phyloP scores from a whole-genome alignment of 2,888 invertebrate genomes.

The Platycnemis pennipes region DNA sequence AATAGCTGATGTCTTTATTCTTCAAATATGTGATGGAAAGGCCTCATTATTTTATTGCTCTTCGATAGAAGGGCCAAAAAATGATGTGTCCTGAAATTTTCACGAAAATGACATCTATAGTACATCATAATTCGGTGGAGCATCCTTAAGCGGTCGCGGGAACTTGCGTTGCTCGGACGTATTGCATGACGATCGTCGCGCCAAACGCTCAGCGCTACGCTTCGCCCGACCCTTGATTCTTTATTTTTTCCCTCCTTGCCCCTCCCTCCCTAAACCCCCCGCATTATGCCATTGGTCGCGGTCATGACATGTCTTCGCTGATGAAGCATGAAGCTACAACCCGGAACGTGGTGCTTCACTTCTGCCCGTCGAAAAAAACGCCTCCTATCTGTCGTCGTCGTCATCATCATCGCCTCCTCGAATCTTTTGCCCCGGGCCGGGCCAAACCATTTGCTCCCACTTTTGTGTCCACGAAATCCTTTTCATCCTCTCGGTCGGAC shows the following conservation, averaged over 20 bases:
- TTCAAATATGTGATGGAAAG: too few species aligned
- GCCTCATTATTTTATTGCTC: too few species aligned
- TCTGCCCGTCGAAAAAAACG: not conserved
- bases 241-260: not conserved
- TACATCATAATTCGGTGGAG: too few species aligned
- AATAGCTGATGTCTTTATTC: too few species aligned
- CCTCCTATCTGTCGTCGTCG: not conserved
- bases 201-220: not conserved
- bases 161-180: not conserved
- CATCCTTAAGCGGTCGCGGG: not conserved
- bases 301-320: not conserved
- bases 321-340: not conserved
- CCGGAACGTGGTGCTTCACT: constrained; percentile 25
- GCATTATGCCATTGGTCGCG: not conserved
- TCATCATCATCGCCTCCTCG: not conserved
- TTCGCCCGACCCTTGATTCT: not conserved
- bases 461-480: constrained; percentile 40
- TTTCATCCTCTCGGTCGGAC: constrained; percentile 21
- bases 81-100: too few species aligned
- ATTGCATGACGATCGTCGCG: not conserved
- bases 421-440: not conserved
- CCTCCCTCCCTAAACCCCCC: too few species aligned
- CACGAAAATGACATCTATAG: too few species aligned
- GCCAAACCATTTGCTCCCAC: constrained; percentile 28
- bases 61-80: too few species aligned